A percentile compares a stretch with the other conserved stretches of the same genome.
phyloP scores from a whole-genome alignment of 2,888 invertebrate species.

The Diadegma fenestrale region DNA sequence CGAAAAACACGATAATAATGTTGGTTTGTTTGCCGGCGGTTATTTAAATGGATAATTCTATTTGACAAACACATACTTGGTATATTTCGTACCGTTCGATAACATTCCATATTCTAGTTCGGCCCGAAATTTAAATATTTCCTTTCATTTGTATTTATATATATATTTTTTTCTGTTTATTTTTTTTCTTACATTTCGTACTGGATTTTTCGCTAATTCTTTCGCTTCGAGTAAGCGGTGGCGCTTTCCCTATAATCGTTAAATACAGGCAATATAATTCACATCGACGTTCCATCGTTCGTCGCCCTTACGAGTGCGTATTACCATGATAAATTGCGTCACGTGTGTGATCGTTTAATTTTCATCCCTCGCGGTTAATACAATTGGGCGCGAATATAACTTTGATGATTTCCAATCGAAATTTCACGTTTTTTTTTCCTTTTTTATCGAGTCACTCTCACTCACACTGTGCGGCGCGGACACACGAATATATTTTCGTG shows the following conservation, averaged over 20 bases:
- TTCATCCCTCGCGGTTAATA: background rate
- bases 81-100: conserved; percentile 60
- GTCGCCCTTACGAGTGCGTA: conserved; percentile 28
- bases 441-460: conserved; percentile 74
- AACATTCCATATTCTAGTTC: conserved; percentile 56
- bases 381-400: conserved; percentile 9
- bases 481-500: background rate
- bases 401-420: conserved; percentile 26
- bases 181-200: conserved; percentile 28
- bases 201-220: conserved; percentile 34
- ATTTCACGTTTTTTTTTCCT: conserved; percentile 68
- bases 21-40: conserved; percentile 40
- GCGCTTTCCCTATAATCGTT: conserved; percentile 19
- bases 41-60: conserved; percentile 58
- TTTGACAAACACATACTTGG: conserved; percentile 62
- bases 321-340: conserved; percentile 21
- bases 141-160: background rate
- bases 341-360: conserved; percentile 8
- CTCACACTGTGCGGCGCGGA: background rate
- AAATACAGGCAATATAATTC: conserved; percentile 42
- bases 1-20: conserved; percentile 63
- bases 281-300: conserved; percentile 35
- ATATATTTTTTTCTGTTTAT: conserved; percentile 20
- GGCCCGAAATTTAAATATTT: conserved; percentile 24
- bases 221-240: conserved; percentile 21